Evolutionary conservation across 2,113 vertebrate species (phyloP).

Genomic region (Cariama cristata): DNA sequence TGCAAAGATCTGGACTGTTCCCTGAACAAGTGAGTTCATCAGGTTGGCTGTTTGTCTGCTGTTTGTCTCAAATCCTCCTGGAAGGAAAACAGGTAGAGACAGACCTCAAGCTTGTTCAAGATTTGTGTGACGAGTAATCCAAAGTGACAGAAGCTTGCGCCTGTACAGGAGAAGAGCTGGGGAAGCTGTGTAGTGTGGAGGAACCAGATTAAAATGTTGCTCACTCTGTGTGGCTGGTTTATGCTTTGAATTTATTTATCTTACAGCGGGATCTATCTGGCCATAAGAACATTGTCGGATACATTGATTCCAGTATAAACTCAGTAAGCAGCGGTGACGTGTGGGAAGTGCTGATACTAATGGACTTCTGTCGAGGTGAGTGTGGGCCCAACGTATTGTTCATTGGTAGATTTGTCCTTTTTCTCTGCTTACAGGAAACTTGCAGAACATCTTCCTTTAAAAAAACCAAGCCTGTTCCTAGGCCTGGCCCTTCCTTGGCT

Average conservation of each 20-base stretch:
- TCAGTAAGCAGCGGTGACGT: conserved; percentile 92
- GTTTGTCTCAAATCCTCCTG: background rate
- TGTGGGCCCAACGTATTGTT: background rate
- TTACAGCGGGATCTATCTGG: conserved; percentile 91
- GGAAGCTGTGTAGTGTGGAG: background rate
- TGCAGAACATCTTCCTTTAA: background rate
- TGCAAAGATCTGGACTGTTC: background rate
- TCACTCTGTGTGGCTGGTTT: rapidly evolving
- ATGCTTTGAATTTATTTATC: background rate
- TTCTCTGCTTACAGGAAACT: background rate
- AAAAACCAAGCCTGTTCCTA: background rate
- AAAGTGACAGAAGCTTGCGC: background rate
- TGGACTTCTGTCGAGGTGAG: conserved; percentile 98
- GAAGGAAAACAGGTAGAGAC: background rate
- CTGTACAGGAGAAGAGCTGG: background rate
- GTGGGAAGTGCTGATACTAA: conserved; percentile 97
- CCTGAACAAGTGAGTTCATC: background rate
- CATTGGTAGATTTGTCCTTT: background rate
- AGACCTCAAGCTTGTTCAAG: background rate
- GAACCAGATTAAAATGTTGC: background rate
- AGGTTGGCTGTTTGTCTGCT: background rate
- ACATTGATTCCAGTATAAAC: conserved; percentile 95
- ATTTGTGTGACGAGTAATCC: rapidly evolving
- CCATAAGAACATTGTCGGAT: conserved; percentile 97
- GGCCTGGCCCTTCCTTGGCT: background rate